Percentiles rank a stretch among this genome's conserved stretches.
Conservation (phyloP, 2,797 vertebrate species). For the Scarus forsteni region DNA sequence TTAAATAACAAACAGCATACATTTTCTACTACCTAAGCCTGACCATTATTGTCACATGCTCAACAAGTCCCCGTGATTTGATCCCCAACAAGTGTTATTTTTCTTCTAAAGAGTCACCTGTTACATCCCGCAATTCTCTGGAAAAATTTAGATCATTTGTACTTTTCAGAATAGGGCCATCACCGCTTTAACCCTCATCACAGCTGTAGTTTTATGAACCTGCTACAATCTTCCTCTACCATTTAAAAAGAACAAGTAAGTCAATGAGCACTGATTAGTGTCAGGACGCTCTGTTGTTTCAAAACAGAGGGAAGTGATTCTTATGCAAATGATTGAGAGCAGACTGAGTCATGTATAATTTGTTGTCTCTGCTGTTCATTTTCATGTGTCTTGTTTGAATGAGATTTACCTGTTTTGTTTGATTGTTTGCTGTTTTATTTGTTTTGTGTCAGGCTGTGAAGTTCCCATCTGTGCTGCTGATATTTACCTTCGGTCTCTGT, state of each 20-base stretch:
- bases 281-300: conserved; percentile 7
- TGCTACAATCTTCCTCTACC: neutral
- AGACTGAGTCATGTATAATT: conserved; percentile 5
- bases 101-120: neutral
- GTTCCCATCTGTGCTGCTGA: conserved; percentile 48
- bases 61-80: neutral
- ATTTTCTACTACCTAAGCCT: too few relatives aligned
- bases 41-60: neutral
- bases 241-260: neutral
- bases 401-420: neutral
- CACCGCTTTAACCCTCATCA: neutral
- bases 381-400: conserved; percentile 1
- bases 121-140: neutral
- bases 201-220: conserved; percentile 19
- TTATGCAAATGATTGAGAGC: conserved; percentile 6
- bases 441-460: conserved; percentile 10
- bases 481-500: conserved; percentile 31
- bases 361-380: neutral
- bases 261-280: neutral
- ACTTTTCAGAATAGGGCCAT: conserved; percentile 6
- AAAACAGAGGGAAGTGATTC: neutral
- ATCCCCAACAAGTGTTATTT: neutral
- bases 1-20: too few relatives aligned
- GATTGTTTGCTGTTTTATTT: conserved; percentile 1
- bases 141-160: neutral